Conservation (phyloP, 2,888 invertebrate genomes). For the Theristus sp. region DNA sequence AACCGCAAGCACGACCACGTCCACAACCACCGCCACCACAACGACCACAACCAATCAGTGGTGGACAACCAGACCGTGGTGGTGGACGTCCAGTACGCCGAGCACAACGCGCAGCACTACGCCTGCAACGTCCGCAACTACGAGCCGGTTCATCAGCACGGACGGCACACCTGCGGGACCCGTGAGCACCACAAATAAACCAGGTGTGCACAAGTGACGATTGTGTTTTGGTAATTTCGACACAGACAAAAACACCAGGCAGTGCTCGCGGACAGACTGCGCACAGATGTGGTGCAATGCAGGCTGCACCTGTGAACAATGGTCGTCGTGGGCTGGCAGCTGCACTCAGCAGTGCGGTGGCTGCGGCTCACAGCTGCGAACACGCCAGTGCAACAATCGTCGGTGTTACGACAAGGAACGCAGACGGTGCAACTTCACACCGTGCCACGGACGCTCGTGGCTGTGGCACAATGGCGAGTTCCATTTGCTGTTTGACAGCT, state of each 20-base stretch:
- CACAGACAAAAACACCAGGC: not conserved
- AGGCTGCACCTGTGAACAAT: not conserved
- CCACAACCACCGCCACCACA: not conserved
- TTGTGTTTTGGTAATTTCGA: not conserved
- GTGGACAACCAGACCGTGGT: too few species aligned
- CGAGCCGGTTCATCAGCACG: not conserved
- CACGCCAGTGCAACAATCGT: not conserved
- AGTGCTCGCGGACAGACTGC: not conserved
- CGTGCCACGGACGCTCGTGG: constrained; percentile 14
- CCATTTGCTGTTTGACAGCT: constrained; percentile 5
- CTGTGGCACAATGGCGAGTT: constrained; percentile 2
- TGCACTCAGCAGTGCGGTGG: not conserved
- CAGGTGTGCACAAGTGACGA: not conserved
- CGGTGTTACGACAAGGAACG: constrained; percentile 14
- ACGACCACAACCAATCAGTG: not conserved
- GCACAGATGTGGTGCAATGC: too few species aligned
- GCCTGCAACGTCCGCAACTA: too few species aligned
- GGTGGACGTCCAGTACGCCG: too few species aligned
- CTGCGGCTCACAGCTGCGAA: not conserved
- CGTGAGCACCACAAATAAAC: not conserved
- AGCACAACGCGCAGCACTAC: too few species aligned
- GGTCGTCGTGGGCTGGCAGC: not conserved
- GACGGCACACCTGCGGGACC: too few species aligned
- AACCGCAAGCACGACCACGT: not conserved
- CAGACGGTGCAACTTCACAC: constrained; percentile 21